Evolutionary conservation across 2,888 invertebrate species (phyloP).

Genomic region (Cryptophagus acutangulus): DNA sequence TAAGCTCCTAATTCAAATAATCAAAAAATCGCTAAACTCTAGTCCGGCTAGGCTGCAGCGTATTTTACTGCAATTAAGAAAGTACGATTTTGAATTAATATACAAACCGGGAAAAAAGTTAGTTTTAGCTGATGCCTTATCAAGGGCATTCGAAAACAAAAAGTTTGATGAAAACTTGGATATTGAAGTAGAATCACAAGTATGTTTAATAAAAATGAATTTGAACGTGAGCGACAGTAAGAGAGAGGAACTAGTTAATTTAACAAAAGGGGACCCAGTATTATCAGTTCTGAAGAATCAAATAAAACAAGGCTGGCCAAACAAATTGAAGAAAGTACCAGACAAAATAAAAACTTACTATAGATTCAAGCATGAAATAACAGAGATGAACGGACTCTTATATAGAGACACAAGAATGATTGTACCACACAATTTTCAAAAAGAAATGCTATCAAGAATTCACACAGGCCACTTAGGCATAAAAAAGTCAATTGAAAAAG

Average conservation of each 20-base stretch:
- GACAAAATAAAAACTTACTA: slow-evolving; percentile 15
- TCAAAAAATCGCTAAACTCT: slow-evolving; percentile 13
- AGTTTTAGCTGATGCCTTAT: slow-evolving; percentile 5
- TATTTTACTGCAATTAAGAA: slow-evolving; percentile 15
- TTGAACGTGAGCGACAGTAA: slow-evolving; percentile 5
- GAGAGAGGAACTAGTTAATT: neutral
- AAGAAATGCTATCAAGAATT: slow-evolving; percentile 17
- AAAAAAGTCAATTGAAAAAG: slow-evolving; percentile 24
- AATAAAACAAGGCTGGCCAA: slow-evolving; percentile 29
- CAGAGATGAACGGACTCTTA: slow-evolving; percentile 17
- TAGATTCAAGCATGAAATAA: slow-evolving; percentile 15
- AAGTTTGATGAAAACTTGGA: slow-evolving; percentile 5
- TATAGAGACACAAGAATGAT: slow-evolving; percentile 20
- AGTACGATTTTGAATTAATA: slow-evolving; percentile 14
- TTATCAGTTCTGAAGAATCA: slow-evolving; percentile 25
- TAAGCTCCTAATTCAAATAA: slow-evolving; percentile 13
- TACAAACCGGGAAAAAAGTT: slow-evolving; percentile 24
- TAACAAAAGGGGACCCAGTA: neutral
- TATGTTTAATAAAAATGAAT: slow-evolving; percentile 6
- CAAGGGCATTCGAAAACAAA: slow-evolving; percentile 6
- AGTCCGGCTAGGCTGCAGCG: slow-evolving; percentile 15
- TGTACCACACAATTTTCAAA: slow-evolving; percentile 15
- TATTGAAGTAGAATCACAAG: slow-evolving; percentile 6
- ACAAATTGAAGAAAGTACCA: slow-evolving; percentile 15
- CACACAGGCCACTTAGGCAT: slow-evolving; percentile 21